Evolutionary conservation across 2,113 vertebrate species (phyloP).

Genomic region (Platysternon megacephalum): DNA sequence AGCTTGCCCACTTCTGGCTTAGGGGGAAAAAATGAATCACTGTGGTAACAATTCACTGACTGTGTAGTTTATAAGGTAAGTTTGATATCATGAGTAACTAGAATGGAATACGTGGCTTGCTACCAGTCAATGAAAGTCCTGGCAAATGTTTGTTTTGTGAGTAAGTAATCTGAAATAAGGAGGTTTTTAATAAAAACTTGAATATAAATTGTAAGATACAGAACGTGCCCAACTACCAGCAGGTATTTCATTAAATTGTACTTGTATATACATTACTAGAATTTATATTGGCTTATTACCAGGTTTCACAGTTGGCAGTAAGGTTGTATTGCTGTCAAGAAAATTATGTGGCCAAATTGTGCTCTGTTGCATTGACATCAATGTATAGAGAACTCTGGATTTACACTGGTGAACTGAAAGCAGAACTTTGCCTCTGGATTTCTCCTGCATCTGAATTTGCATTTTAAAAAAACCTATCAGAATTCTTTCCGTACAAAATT

Average conservation of each 20-base stretch:
- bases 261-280: not conserved
- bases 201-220: not conserved
- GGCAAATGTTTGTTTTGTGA: fast-evolving
- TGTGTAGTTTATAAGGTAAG: not conserved
- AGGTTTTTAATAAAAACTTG: not conserved
- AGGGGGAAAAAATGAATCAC: not conserved
- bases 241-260: not conserved
- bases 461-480: not conserved
- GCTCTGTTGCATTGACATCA: not conserved
- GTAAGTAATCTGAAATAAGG: not conserved
- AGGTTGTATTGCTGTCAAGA: fast-evolving
- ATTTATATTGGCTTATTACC: fast-evolving
- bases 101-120: not conserved
- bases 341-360: not conserved
- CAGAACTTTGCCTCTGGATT: not conserved
- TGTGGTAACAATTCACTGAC: not conserved
- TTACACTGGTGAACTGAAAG: not conserved
- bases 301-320: not conserved
- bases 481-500: not conserved
- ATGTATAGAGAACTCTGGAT: not conserved
- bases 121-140: not conserved
- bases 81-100: not conserved
- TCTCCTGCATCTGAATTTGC: not conserved
- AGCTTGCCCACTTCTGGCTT: too few species aligned
- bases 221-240: too few species aligned